phyloP scores from a whole-genome alignment of 2,797 vertebrate species.

The Clarias platycephalus region DNA sequence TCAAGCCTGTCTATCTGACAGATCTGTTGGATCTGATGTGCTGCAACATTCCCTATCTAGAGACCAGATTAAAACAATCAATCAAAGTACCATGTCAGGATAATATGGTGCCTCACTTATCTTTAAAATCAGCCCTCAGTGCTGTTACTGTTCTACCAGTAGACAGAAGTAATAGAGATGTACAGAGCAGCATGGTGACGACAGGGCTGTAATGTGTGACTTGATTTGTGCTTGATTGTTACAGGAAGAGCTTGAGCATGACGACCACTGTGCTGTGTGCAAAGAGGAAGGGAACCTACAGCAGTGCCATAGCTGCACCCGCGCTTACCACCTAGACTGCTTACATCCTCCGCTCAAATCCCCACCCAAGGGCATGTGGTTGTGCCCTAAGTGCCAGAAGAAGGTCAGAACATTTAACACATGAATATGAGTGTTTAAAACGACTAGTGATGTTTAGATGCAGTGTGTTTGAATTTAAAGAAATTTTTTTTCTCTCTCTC shows the following conservation, averaged over 20 bases:
- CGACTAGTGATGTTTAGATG: background rate
- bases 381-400: constrained; percentile 97
- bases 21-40: background rate
- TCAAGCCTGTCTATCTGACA: constrained; percentile 6
- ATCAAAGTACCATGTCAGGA: background rate
- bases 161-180: background rate
- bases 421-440: background rate
- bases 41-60: background rate
- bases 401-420: constrained; percentile 75
- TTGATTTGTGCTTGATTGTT: background rate
- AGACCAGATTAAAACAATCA: constrained; percentile 14
- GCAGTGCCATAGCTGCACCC: constrained; percentile 86
- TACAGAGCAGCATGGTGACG: background rate
- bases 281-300: constrained; percentile 85
- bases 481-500: constrained; percentile 4
- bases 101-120: background rate
- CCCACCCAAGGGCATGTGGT: constrained; percentile 85
- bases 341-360: constrained; percentile 87
- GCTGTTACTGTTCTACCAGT: background rate
- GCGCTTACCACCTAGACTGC: constrained; percentile 90
- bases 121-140: background rate
- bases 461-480: background rate
- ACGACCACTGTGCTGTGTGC: constrained; percentile 85
- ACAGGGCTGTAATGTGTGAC: background rate
- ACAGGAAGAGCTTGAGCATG: constrained; percentile 84